Conservation (phyloP, 2,797 vertebrate genomes). For the Sebastes umbrosus region DNA sequence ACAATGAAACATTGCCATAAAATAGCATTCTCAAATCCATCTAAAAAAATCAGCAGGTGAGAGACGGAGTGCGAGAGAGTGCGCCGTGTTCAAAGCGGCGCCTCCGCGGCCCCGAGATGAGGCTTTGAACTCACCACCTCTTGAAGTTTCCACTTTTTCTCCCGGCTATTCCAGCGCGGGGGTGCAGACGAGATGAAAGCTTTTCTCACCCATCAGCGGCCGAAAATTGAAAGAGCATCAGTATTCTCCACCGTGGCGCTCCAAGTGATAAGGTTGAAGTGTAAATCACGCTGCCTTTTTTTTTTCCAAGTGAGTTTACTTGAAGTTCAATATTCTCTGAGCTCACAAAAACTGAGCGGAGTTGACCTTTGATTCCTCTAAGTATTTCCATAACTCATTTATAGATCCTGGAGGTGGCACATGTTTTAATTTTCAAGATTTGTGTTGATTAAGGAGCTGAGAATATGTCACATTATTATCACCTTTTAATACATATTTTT, state of each 20-base stretch:
- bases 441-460: slow-evolving; percentile 59
- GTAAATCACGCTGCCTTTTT: slow-evolving; percentile 42
- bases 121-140: slow-evolving; percentile 68
- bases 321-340: slow-evolving; percentile 22
- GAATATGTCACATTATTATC: slow-evolving; percentile 70
- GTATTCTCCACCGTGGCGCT: slow-evolving; percentile 12
- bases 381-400: slow-evolving; percentile 27
- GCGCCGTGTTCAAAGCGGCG: slow-evolving; percentile 41
- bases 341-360: background rate
- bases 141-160: slow-evolving; percentile 61
- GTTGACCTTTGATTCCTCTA: slow-evolving; percentile 25
- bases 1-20: slow-evolving; percentile 25
- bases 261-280: slow-evolving; percentile 53
- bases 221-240: slow-evolving; percentile 60
- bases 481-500: slow-evolving; percentile 42
- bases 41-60: slow-evolving; percentile 40
- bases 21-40: slow-evolving; percentile 35
- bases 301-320: slow-evolving; percentile 36
- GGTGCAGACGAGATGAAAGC: slow-evolving; percentile 65
- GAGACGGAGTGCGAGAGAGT: background rate
- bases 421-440: slow-evolving; percentile 41
- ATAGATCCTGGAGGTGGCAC: background rate
- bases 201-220: slow-evolving; percentile 39
- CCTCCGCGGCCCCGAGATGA: slow-evolving; percentile 38
- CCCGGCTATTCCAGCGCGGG: slow-evolving; percentile 29